phyloP scores from a whole-genome alignment of 2,113 vertebrate genomes.

The Mixornis gularis region DNA sequence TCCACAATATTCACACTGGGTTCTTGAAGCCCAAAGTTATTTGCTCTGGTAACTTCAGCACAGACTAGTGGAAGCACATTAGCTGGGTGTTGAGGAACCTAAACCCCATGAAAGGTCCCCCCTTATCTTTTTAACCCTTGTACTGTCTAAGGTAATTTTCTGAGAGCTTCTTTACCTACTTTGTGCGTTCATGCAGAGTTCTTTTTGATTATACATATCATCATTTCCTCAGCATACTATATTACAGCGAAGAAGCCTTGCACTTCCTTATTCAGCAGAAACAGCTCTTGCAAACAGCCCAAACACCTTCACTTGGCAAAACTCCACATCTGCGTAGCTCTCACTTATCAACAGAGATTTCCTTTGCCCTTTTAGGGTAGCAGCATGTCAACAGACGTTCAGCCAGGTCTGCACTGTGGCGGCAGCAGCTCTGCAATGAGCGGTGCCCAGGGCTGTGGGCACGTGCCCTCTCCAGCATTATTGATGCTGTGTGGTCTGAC shows the following conservation, averaged over 20 bases:
- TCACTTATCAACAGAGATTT: background rate
- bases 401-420: background rate
- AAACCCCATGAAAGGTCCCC: background rate
- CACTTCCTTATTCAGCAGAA: background rate
- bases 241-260: fast-evolving
- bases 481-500: background rate
- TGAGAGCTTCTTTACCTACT: background rate
- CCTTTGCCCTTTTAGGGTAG: background rate
- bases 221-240: background rate
- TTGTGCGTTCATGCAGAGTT: background rate
- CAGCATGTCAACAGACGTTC: background rate
- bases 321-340: fast-evolving
- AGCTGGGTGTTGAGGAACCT: background rate
- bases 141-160: background rate
- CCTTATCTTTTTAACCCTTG: background rate
- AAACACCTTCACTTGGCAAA: background rate
- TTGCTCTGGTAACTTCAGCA: background rate
- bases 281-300: background rate
- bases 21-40: background rate
- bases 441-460: background rate
- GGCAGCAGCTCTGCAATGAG: background rate
- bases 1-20: background rate
- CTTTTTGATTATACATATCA: background rate
- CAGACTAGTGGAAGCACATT: background rate
- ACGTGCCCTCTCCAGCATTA: fast-evolving